Evolutionary conservation across 2,113 vertebrate genomes (phyloP).

Genomic region (Boulengeromyrus knoepffleri): DNA sequence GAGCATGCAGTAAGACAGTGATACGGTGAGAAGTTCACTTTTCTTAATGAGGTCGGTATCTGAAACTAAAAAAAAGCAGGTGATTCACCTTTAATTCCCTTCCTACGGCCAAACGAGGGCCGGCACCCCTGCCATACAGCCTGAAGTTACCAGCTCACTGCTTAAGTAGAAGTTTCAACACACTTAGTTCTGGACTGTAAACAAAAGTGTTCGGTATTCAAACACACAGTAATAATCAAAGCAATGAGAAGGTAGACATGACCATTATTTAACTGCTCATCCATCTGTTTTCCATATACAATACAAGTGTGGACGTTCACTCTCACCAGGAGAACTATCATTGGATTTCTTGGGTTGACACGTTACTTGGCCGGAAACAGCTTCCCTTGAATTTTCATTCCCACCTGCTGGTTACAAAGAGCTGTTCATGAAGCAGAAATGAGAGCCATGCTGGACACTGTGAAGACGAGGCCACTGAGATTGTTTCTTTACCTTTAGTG

Average conservation of each 20-base stretch:
- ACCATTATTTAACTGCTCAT: not conserved
- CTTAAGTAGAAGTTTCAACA: not conserved
- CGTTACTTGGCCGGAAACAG: not conserved
- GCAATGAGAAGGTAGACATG: not conserved
- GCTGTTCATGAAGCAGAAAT: not conserved
- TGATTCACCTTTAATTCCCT: not conserved
- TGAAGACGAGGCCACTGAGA: not conserved
- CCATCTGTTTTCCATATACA: not conserved
- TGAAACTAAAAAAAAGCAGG: not conserved
- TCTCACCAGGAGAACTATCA: not conserved
- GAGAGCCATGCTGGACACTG: not conserved
- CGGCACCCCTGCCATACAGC: not conserved
- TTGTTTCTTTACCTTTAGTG: not conserved
- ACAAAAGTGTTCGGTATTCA: not conserved
- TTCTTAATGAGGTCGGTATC: not conserved
- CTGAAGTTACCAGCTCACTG: not conserved
- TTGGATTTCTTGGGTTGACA: not conserved
- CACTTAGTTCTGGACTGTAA: not conserved
- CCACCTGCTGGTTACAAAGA: not conserved
- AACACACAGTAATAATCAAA: not conserved
- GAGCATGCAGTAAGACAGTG: slow-evolving; percentile 10
- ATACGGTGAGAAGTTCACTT: not conserved
- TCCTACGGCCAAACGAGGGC: not conserved
- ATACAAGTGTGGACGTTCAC: not conserved
- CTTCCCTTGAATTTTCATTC: not conserved